phyloP scores from a whole-genome alignment of 1,140 invertebrate genomes.

The Papilio dardanus region DNA sequence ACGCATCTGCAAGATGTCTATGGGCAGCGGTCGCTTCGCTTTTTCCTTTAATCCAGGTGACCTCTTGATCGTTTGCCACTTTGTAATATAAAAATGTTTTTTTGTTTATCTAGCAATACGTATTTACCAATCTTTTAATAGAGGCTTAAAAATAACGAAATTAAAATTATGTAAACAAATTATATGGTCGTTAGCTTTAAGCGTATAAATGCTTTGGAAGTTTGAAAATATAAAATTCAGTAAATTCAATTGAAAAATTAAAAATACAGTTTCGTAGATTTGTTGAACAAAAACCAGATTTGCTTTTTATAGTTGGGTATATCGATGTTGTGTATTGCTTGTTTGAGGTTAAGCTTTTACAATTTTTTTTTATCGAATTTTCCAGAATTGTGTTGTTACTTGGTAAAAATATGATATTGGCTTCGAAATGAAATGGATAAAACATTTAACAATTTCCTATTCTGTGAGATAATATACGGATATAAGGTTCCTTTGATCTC shows the following conservation, averaged over 20 bases:
- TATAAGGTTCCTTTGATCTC: background rate
- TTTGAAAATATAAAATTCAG: too few species aligned
- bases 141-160: too few species aligned
- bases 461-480: constrained; percentile 4
- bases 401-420: background rate
- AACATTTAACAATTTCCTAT: background rate
- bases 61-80: too few species aligned
- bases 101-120: too few species aligned
- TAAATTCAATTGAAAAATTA: background rate
- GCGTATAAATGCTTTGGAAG: too few species aligned
- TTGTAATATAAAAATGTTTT: too few species aligned
- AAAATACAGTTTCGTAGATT: background rate
- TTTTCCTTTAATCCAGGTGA: too few species aligned
- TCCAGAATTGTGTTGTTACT: background rate
- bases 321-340: background rate
- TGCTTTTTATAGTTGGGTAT: background rate
- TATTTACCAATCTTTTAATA: too few species aligned
- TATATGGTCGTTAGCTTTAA: too few species aligned
- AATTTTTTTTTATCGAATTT: background rate
- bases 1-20: too few species aligned
- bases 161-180: too few species aligned
- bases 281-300: background rate
- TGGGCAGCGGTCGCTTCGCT: too few species aligned
- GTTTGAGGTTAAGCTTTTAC: background rate
- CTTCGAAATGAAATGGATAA: background rate